Base-by-base conservation (phyloP, 2,888 invertebrate genomes). In the Synergus gifuensis region DNA sequence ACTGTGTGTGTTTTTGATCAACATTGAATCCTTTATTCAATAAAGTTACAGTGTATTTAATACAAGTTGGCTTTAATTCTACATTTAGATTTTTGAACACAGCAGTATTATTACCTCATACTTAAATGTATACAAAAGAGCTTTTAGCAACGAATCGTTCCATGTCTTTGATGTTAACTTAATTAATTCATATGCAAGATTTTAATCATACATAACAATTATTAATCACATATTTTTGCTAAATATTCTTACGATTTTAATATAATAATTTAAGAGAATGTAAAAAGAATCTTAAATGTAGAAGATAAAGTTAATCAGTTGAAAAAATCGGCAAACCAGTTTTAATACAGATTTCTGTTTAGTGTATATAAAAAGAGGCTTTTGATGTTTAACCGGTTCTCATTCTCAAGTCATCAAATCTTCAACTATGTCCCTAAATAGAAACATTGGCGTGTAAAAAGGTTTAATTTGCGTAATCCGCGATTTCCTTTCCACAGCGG, bases 391-490 rank as follows among this genome's bases (percentile, higher is more conserved):
- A 73, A 73, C 73, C 73, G 73, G 73, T 58, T 58, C 73, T 12
- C 5, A 54, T 54, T 73, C 36, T 73, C 73, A 36, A 5, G 16
- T 73, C 54, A 58, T 73, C 54, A 73, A 58, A 58, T 73, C 49
- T 73, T 73, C 46, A 69, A 69, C 69, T 69, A 36, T 69, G 46
- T 49, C 69, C 36, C 69, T 49, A 49, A 69, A 69, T 69, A 69
- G 69, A 49, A 36, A 49, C 28, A 69, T 69, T 69, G 69, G 49
- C 69, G 16, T 69, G 46, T 28, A 36, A 49, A 49, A 69, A 49
- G 49, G 28, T 69, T 69, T 69, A 69, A 69, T 69, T 49, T 69
- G 69, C 69, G 49, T 69, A 46, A 49, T 69, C 69, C 36, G 69
- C 49, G 16, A 69, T 69, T 69, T 69, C 46, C 49, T 69, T 28